Evolutionary conservation across 2,113 vertebrate species (phyloP).

Genomic region (Hemicordylus capensis): DNA sequence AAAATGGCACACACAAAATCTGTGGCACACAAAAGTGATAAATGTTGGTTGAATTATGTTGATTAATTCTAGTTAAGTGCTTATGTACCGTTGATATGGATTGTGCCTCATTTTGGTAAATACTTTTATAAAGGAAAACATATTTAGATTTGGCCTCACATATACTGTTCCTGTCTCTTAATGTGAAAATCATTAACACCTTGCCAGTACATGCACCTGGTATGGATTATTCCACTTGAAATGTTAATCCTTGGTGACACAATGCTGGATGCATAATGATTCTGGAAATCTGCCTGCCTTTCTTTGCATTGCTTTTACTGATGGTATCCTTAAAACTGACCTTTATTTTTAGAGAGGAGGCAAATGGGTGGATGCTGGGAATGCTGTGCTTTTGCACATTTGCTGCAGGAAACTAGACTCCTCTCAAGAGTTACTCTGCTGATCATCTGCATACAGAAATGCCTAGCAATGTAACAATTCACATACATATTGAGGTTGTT

Average conservation of each 20-base stretch:
- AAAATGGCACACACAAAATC: no score
- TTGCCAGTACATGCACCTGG: slow-evolving; percentile 1
- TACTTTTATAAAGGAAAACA: not conserved
- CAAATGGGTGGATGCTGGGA: not conserved
- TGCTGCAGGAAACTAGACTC: not conserved
- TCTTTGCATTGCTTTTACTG: not conserved
- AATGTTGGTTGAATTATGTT: not conserved
- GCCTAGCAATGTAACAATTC: not conserved
- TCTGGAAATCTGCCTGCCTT: not conserved
- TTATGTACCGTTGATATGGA: not conserved
- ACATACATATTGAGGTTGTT: no score
- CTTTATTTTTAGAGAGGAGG: no score
- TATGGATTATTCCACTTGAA: slow-evolving; percentile 8
- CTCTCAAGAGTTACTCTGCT: not conserved
- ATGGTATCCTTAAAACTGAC: not conserved
- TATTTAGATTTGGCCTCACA: not conserved
- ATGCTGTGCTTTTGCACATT: not conserved
- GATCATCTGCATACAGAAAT: not conserved
- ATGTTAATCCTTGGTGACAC: not conserved
- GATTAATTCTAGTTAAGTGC: not conserved
- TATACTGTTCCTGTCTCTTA: slow-evolving; percentile 1
- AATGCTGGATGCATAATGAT: not conserved
- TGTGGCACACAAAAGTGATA: not conserved
- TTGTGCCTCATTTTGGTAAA: not conserved
- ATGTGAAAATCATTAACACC: slow-evolving; percentile 1